Evolutionary conservation across 2,888 invertebrate species (phyloP), one percentile per base, ranked within the genome.

Genomic region (Listrodromus nycthemerus): DNA sequence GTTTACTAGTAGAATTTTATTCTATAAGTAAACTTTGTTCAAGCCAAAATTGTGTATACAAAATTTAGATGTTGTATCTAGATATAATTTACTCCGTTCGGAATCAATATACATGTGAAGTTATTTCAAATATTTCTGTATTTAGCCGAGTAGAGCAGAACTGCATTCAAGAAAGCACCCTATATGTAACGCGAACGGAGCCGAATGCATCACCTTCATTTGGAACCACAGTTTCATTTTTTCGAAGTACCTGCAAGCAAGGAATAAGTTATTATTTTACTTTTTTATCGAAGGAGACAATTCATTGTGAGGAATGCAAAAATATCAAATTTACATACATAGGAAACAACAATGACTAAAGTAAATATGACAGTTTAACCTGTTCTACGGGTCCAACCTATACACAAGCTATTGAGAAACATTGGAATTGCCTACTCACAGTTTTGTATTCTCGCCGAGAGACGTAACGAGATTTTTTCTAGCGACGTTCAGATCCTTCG

Each of bases 181-280:
- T 21, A 50, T 19, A 37, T n/a, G 7, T 24, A 21, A 21, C 19
- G 30, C 7, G 13, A 19, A 52, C 13, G n/a, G 16, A 27, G 48
- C 33, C 52, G n/a, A 67, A 45, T 58, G 66, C 7, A 75, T 76
- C 90, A 93, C 94, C 92, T 94, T 93, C 93, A 94, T 94, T 87
- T 93, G 93, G 89, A 97, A 97, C 97, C 97, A 97, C 73, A 96
- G 94, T 87, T 96, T 96, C 95, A 97, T 95, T 87, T 96, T 95
- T 69, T 94, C 94, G 88, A 96, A 96, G 92, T 97, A 97, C 65
- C 94, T 94, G 82, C 61, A 84, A 86, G 77, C 21, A 78, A 77
- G 65, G 63, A 52, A 67, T 52, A 73, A 48, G 41, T 67, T 65
- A 50, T 24, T 77, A n/a, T n/a, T 8, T 45, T 1, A 16, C 4